Evolutionary conservation across 1,140 invertebrate genomes (phyloP).

Genomic region (Orius insidiosus): DNA sequence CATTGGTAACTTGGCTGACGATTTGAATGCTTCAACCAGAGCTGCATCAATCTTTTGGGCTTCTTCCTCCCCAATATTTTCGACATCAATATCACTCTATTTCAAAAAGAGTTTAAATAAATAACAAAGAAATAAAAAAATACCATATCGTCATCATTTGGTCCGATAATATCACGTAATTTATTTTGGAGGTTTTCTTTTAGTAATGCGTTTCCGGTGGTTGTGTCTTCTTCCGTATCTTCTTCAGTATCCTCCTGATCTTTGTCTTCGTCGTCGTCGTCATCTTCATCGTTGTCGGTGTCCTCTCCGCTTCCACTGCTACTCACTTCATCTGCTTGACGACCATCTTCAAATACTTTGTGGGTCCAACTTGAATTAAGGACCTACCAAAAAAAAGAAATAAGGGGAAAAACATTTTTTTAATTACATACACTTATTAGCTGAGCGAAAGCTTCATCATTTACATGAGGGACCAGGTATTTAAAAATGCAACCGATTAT

Average conservation of each 20-base stretch:
- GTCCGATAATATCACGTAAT: constrained; percentile 1
- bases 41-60: neutral
- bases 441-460: constrained; percentile 4
- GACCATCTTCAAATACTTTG: too few species aligned
- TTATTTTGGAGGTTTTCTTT: constrained; percentile 8
- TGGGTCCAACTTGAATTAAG: too few species aligned
- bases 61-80: neutral
- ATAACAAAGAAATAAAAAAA: too few species aligned
- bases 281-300: neutral
- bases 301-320: neutral
- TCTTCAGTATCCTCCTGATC: neutral
- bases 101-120: neutral
- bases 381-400: too few species aligned
- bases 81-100: neutral
- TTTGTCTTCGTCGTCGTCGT: neutral
- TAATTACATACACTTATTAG: neutral
- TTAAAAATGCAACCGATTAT: constrained; percentile 3
- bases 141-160: neutral
- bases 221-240: neutral
- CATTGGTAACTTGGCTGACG: neutral
- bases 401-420: too few species aligned
- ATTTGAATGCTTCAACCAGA: constrained; percentile 1
- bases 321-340: constrained; percentile 1
- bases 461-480: constrained; percentile 1
- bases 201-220: neutral